Base-by-base conservation (phyloP, 1,140 invertebrate species). In the Schlechtendalia chinensis region DNA sequence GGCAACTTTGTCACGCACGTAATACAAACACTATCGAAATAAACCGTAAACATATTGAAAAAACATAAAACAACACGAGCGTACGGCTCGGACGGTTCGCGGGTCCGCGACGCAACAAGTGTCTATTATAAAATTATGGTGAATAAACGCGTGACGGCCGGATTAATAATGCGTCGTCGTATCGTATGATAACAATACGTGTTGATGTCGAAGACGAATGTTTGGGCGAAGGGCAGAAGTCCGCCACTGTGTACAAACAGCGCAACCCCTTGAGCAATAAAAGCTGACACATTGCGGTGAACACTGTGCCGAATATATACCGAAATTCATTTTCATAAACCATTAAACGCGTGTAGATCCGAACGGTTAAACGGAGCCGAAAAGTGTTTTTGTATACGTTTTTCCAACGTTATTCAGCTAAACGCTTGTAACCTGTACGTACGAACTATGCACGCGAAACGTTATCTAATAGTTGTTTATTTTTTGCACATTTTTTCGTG, bases 281-380 rank as follows among this genome's bases (percentile, higher is more conserved):
- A n/a, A 67, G n/a, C n/a, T 24, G 39, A 69, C 24, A n/a, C 14
- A 50, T 69, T 47, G 22, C 47, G 47, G 8, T 8, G 32, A 39
- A 4, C 8, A 69, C 24, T 24, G 24, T 69, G 19, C 17, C n/a
- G n/a, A n/a, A 69, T 24, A 47, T 69, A 29, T 17, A 69, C 14
- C 1, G 45, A 69, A 69, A 69, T 69, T 5, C 4, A 67, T 67
- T 67, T 65, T 67, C 32, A 69, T 69, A 50, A 67, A 24, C 39
- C 22, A 69, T 17, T 17, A 69, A 69, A 12, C 14, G 11, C n/a
- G n/a, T 8, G 4, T 67, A 67, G 39, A 69, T 69, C 24, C 22
- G 39, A 47, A 69, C 14, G 19, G 47, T 47, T 24, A 47, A 69
- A 69, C 47, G 65, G 11, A 67, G 63, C 45, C 22, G 12, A 67